Conservation (phyloP, 2,888 invertebrate genomes). For the Pycnomerus fuliginosus region DNA sequence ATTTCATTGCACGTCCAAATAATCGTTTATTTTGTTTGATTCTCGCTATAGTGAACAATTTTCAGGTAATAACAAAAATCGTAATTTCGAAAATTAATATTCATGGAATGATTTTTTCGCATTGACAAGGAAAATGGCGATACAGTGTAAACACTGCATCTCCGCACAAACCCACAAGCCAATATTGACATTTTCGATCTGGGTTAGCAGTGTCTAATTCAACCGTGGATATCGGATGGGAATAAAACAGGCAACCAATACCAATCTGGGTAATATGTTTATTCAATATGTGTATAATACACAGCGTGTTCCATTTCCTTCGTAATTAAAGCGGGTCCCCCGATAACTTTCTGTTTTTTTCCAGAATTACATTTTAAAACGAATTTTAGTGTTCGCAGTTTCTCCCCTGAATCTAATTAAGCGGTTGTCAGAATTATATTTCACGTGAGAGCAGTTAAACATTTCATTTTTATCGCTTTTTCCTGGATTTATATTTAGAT, state of each 20-base stretch:
- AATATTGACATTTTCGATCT: slow-evolving; percentile 20
- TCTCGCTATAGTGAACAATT: neutral
- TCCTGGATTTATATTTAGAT: too few relatives aligned
- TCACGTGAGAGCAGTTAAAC: too few relatives aligned
- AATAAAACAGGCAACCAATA: slow-evolving; percentile 6
- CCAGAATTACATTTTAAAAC: too few relatives aligned
- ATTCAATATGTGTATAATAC: slow-evolving; percentile 6
- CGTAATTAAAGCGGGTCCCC: too few relatives aligned
- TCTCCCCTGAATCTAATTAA: too few relatives aligned
- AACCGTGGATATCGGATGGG: slow-evolving; percentile 1
- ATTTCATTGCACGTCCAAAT: too few relatives aligned
- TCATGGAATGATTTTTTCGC: neutral
- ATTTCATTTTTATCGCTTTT: too few relatives aligned
- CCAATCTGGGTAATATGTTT: slow-evolving; percentile 11
- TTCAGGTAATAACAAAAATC: neutral
- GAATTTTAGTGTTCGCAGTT: too few relatives aligned
- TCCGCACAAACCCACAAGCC: slow-evolving; percentile 13
- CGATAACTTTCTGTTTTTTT: too few relatives aligned
- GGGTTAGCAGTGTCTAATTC: slow-evolving; percentile 15
- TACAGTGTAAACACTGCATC: slow-evolving; percentile 7
- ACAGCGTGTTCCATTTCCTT: too few relatives aligned
- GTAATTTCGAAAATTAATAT: neutral
- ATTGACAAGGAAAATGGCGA: neutral
- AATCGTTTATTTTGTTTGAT: neutral
- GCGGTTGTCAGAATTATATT: too few relatives aligned